Evolutionary conservation across 2,113 vertebrate species (phyloP).

Genomic region (Callaeas wilsoni): DNA sequence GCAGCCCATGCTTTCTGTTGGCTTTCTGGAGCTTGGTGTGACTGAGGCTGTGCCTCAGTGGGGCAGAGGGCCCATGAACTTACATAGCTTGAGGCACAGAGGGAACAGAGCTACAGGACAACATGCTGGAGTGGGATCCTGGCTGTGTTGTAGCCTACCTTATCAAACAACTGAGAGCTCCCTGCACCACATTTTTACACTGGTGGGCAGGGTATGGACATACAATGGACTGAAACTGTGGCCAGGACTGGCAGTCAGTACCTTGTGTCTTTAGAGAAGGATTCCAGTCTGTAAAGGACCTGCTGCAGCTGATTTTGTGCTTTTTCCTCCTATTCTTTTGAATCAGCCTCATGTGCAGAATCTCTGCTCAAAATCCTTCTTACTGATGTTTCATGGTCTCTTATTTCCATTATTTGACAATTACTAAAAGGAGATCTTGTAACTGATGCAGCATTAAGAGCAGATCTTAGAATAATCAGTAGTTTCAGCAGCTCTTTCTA

Average conservation of each 20-base stretch:
- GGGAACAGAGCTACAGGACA: neutral
- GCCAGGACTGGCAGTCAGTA: neutral
- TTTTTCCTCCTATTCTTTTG: neutral
- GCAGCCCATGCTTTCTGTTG: neutral
- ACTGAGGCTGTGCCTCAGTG: neutral
- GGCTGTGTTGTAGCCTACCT: neutral
- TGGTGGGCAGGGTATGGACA: neutral
- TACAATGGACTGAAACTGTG: neutral
- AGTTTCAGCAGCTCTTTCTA: conserved; percentile 39
- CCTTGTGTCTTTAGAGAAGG: neutral
- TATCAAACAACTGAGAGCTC: neutral
- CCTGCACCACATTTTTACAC: neutral
- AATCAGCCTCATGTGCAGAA: neutral
- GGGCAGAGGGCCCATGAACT: neutral
- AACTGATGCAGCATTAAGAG: neutral
- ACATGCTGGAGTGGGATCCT: neutral
- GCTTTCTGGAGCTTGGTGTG: neutral
- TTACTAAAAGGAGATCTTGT: conserved; percentile 8
- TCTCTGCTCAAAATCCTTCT: neutral
- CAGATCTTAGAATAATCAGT: neutral
- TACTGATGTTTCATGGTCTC: neutral
- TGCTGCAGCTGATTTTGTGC: neutral
- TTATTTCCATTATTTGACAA: conserved; percentile 37
- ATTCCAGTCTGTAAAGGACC: neutral
- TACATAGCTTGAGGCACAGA: accelerated